Evolutionary conservation across 1,140 invertebrate species (phyloP).

Genomic region (Trialeurodes vaporariorum): DNA sequence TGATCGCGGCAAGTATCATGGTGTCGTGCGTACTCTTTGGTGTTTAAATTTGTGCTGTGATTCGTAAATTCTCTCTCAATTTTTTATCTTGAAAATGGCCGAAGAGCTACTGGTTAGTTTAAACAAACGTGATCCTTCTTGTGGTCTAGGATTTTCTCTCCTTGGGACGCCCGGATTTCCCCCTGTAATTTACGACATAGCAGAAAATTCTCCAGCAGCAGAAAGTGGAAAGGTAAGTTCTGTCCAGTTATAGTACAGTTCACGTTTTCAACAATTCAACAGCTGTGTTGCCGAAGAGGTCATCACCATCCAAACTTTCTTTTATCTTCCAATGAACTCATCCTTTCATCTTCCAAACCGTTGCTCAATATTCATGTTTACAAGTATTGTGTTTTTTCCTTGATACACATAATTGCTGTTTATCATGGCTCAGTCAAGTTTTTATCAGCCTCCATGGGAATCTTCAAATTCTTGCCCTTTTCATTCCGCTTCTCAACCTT

Average conservation of each 20-base stretch:
- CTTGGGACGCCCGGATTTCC: slow-evolving; percentile 75
- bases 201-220: slow-evolving; percentile 80
- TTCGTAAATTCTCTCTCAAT: background rate
- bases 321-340: too few relatives aligned
- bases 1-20: background rate
- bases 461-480: too few relatives aligned
- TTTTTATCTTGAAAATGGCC: slow-evolving; percentile 43
- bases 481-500: too few relatives aligned
- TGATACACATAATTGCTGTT: too few relatives aligned
- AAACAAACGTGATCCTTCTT: slow-evolving; percentile 53
- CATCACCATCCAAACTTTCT: too few relatives aligned
- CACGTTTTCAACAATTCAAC: too few relatives aligned
- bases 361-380: too few relatives aligned
- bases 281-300: background rate
- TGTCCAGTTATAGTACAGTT: background rate
- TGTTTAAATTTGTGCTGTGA: background rate
- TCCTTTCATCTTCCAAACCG: too few relatives aligned
- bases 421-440: too few relatives aligned
- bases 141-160: slow-evolving; percentile 77
- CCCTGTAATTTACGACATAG: slow-evolving; percentile 82
- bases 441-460: too few relatives aligned
- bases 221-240: slow-evolving; percentile 70
- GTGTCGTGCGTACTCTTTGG: background rate
- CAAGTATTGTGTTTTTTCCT: too few relatives aligned
- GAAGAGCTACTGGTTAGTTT: slow-evolving; percentile 74